Percentiles rank a stretch among this genome's conserved stretches.
phyloP scores from a whole-genome alignment of 2,888 invertebrate genomes.

The Chymomyza fuscimana region DNA sequence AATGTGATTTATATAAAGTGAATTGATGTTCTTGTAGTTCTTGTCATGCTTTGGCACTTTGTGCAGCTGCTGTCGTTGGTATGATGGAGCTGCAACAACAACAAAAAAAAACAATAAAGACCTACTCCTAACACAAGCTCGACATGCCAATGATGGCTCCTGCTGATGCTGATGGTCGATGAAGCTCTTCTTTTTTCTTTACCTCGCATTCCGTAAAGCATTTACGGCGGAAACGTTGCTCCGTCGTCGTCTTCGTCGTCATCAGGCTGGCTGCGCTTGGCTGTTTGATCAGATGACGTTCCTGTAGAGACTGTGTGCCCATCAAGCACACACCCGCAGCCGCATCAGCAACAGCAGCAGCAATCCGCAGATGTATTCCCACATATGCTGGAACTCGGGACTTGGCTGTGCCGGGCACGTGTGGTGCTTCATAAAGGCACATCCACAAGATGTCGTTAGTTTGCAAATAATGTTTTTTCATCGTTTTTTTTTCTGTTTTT shows the following conservation, averaged over 20 bases:
- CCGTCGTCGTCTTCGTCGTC: neutral
- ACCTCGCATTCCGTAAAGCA: neutral
- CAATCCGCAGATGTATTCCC: neutral
- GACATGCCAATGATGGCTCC: conserved; percentile 24
- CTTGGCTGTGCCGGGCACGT: conserved; percentile 2
- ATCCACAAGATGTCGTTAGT: conserved; percentile 43
- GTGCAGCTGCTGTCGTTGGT: conserved; percentile 24
- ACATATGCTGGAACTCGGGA: neutral
- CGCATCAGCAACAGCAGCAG: neutral
- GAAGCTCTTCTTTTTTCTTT: conserved; percentile 6
- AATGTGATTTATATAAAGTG: conserved; percentile 33
- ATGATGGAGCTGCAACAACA: conserved; percentile 21
- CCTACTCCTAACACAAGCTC: neutral
- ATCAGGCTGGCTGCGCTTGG: conserved; percentile 28
- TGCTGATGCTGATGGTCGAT: conserved; percentile 21
- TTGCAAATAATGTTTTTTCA: conserved; percentile 49
- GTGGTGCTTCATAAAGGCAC: conserved; percentile 33
- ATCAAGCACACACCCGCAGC: conserved; percentile 5
- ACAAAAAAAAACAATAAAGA: neutral
- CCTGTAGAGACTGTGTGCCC: conserved; percentile 1
- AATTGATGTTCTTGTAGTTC: conserved; percentile 17
- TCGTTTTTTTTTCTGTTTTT: too few species aligned
- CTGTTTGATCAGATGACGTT: conserved; percentile 32
- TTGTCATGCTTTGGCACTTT: conserved; percentile 23
- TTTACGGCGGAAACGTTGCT: conserved; percentile 1